Base-by-base conservation (phyloP, 2,888 invertebrate species). In the Stratiomys singularior region DNA sequence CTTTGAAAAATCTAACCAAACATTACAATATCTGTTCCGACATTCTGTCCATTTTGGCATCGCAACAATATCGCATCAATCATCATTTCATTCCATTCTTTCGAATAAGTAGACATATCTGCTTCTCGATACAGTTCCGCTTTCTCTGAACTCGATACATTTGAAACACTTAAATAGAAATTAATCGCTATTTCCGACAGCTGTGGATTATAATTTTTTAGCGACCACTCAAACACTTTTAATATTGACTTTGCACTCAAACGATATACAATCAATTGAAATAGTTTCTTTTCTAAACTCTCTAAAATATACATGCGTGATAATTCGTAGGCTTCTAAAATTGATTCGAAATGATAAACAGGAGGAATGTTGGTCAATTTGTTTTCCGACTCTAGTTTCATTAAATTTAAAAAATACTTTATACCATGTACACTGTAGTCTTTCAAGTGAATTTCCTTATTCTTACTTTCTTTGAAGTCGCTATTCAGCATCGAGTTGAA, bases 401-500 rank as follows among this genome's bases (percentile, higher is more conserved):
- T 84, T 23, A 87, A 82, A 80, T 87, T 85, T 23, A 87, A 83
- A 79, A 87, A 87, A 77, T 87, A 87, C 5, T 84, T 83, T 25
- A 88, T 78, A 1, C 87, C 87, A 46, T 81, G 82, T 1, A 83
- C 85, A 7, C 85, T 84, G 67, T 85, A 85, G 21, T 83, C 83
- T n/a, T 81, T 82, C n/a, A 87, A 81, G 66, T 86, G 85, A 9
- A 87, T 85, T 80, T 86, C 85, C 15, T 86, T 85, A 37, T 85
- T 84, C 30, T 86, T 85, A 0, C 86, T 85, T 79, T 87, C 87
- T 13, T 85, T 84, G 58, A 87, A 87, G 76, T 85, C 83, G 79
- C 86, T 86, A 71, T 86, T 86, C 4, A 87, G 82, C 87, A 87
- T 87, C 46, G 85, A 83, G 79, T 85, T 85, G 78, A 87, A 87